Evolutionary conservation across 2,888 invertebrate genomes (phyloP).

Genomic region (Mechanitis messenoides): DNA sequence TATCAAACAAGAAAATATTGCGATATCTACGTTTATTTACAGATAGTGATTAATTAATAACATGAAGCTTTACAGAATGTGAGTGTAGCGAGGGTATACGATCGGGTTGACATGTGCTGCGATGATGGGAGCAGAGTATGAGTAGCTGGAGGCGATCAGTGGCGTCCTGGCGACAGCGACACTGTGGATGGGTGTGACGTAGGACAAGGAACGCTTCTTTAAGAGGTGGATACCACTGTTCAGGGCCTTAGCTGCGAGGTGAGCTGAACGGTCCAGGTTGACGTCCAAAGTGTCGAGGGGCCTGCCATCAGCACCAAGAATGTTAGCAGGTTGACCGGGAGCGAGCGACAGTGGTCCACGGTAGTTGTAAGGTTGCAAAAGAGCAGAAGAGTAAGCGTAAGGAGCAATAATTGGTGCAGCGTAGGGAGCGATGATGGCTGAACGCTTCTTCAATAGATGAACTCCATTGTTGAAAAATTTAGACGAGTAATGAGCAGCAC

Average conservation of each 20-base stretch:
- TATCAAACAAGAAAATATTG: too few relatives aligned
- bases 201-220: constrained; percentile 48
- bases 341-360: constrained; percentile 62
- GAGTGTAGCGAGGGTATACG: constrained; percentile 18
- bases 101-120: constrained; percentile 21
- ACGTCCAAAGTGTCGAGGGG: constrained; percentile 67
- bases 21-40: constrained; percentile 1
- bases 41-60: neutral
- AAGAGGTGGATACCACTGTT: constrained; percentile 46
- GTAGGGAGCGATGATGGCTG: constrained; percentile 24
- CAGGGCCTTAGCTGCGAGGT: constrained; percentile 59
- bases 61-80: constrained; percentile 43
- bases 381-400: constrained; percentile 24
- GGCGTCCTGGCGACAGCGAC: constrained; percentile 34
- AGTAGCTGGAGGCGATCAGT: constrained; percentile 31
- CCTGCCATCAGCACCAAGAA: constrained; percentile 62
- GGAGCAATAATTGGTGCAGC: constrained; percentile 27
- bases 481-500: constrained; percentile 60
- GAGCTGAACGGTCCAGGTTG: constrained; percentile 65
- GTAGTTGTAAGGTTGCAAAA: constrained; percentile 49
- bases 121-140: constrained; percentile 28
- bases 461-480: constrained; percentile 50
- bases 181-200: constrained; percentile 33
- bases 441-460: constrained; percentile 52
- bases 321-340: constrained; percentile 65